Conservation (phyloP, 2,113 vertebrate genomes). For the Hydropotes inermis region DNA sequence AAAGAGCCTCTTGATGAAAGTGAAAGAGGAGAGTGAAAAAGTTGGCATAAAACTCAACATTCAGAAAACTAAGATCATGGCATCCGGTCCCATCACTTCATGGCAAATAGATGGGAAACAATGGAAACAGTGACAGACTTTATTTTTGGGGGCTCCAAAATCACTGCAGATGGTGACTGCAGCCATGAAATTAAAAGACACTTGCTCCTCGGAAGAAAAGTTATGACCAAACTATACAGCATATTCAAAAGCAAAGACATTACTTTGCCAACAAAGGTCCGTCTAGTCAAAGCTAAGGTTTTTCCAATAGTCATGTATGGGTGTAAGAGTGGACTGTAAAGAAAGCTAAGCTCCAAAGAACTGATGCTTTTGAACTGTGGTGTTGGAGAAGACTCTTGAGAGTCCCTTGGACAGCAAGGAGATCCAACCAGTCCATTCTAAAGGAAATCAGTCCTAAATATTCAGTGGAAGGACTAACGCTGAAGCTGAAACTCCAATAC, state of each 20-base stretch:
- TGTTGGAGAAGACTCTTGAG: background rate
- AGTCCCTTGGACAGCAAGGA: background rate
- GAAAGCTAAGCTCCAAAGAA: accelerated
- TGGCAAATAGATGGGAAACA: background rate
- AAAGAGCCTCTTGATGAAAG: background rate
- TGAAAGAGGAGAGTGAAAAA: background rate
- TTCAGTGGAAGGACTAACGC: background rate
- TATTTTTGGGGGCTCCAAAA: background rate
- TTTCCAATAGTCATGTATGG: background rate
- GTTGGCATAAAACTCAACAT: background rate
- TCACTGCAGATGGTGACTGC: background rate
- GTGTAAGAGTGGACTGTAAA: background rate
- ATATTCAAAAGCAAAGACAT: background rate
- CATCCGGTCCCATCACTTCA: background rate
- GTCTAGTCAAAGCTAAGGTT: background rate
- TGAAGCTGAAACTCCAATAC: background rate
- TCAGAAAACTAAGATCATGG: background rate
- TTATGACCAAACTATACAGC: background rate
- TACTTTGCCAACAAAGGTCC: background rate
- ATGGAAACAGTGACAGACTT: background rate
- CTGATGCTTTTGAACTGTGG: background rate
- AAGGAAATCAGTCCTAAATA: background rate
- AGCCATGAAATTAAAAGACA: background rate
- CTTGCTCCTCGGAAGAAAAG: background rate
- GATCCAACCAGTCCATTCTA: background rate